Percentiles rank a stretch among this genome's conserved stretches.
These are phyloP conservation scores for Trissoscelio sp. DNA, from an alignment of 2,888 invertebrate species.

Conservation along the genomic window DNA sequence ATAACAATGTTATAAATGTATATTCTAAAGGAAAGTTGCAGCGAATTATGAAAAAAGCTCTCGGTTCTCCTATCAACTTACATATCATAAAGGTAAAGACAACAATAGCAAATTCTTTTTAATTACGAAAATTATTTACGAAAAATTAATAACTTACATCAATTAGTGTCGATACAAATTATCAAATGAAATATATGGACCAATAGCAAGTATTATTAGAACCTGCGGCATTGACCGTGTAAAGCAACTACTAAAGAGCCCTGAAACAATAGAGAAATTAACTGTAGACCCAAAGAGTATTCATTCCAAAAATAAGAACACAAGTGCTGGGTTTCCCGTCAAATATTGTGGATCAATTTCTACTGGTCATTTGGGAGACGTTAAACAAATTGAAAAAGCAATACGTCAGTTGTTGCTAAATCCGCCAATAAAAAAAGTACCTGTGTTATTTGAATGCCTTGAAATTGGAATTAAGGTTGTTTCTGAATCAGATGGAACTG, in stretches of 20 bases:
- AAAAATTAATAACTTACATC: conserved; percentile 57
- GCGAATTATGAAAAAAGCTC: conserved; percentile 84
- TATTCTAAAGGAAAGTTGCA: conserved; percentile 84
- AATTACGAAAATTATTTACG: no score
- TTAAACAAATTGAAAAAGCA: conserved; percentile 85
- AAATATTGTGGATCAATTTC: conserved; percentile 84
- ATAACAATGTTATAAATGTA: conserved; percentile 84
- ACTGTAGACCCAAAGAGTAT: conserved; percentile 30
- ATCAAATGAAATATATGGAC: conserved; percentile 83
- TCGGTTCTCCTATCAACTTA: conserved; percentile 84
- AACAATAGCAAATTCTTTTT: no score
- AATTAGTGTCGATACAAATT: conserved; percentile 78
- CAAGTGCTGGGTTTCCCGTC: conserved; percentile 82
- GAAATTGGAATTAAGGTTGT: conserved; percentile 85
- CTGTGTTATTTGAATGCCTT: conserved; percentile 84
- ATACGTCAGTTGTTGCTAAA: conserved; percentile 80
- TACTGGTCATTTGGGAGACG: conserved; percentile 84
- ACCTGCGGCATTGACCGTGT: conserved; percentile 77
- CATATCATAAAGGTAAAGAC: conserved; percentile 86
- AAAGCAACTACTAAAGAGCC: conserved; percentile 72
- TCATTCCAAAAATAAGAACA: conserved; percentile 24
- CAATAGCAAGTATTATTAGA: conserved; percentile 82
- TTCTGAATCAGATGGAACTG: conserved; percentile 80
- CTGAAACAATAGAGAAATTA: conserved; percentile 57
- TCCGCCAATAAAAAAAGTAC: conserved; percentile 76